These are phyloP conservation scores for Vidua chalybeata DNA, from an alignment of 2,113 vertebrate species.

Conservation along the genomic window DNA sequence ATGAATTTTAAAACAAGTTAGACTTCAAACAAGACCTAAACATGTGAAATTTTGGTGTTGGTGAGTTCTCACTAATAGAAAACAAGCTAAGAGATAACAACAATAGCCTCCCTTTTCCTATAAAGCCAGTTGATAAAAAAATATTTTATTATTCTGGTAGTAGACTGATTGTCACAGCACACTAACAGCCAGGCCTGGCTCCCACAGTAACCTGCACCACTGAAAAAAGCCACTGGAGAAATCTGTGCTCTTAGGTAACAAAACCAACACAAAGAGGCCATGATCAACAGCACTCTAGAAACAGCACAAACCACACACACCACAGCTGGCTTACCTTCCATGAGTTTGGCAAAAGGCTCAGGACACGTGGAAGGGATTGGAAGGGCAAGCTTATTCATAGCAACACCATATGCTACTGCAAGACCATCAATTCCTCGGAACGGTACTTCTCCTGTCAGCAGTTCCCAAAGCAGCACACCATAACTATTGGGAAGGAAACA, in stretches of 20 bases:
- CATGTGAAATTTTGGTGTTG: background rate
- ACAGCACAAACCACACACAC: background rate
- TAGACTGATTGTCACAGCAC: background rate
- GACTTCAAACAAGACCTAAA: background rate
- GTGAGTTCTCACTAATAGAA: background rate
- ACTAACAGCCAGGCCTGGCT: background rate
- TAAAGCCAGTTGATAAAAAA: background rate
- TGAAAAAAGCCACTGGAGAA: background rate
- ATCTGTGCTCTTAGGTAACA: background rate
- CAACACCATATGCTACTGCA: conserved; percentile 94
- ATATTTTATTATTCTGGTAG: background rate
- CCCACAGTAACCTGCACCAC: background rate
- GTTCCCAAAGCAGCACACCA: conserved; percentile 93
- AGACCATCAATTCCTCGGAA: conserved; percentile 95
- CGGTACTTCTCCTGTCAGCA: conserved; percentile 93
- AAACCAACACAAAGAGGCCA: background rate
- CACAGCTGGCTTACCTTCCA: conserved; percentile 85
- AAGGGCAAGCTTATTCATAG: conserved; percentile 97
- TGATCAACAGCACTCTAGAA: background rate
- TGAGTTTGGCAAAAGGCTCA: conserved; percentile 91
- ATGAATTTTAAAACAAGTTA: background rate
- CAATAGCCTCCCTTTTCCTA: background rate
- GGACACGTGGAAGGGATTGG: conserved; percentile 96
- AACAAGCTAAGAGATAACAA: background rate
- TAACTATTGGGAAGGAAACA: conserved; percentile 76